Percentiles rank a stretch among this genome's conserved stretches.
These are phyloP conservation scores for Lasioglossum lativentre DNA, from an alignment of 2,888 invertebrate genomes.

Conservation along the genomic window DNA sequence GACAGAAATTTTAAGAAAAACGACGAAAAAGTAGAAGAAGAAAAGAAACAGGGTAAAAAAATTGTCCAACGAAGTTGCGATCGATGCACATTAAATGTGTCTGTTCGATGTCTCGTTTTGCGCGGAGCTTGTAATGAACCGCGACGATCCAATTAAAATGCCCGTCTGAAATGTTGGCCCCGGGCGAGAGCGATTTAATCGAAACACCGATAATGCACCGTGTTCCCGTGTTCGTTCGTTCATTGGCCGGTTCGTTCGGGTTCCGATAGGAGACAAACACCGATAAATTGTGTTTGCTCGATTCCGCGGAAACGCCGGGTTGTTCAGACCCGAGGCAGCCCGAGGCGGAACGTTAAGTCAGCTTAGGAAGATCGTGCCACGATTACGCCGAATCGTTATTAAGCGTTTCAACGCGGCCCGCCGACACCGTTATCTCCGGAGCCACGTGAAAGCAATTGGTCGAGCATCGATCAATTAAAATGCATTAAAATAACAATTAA, in stretches of 20 bases:
- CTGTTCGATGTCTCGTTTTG: conserved; percentile 14
- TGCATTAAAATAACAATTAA: conserved; percentile 2
- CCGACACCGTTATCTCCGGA: neutral
- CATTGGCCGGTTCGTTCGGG: neutral
- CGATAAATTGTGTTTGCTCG: neutral
- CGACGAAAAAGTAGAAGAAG: no score
- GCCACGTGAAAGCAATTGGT: neutral
- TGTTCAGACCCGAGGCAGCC: neutral
- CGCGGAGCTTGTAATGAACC: conserved; percentile 12
- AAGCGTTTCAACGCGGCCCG: neutral
- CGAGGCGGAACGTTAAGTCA: conserved; percentile 5
- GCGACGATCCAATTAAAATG: conserved; percentile 45
- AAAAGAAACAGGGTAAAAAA: neutral
- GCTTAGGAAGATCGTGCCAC: conserved; percentile 5
- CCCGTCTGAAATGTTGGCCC: neutral
- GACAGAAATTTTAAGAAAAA: neutral
- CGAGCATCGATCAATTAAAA: neutral
- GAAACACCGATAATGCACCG: conserved; percentile 36
- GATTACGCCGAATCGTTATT: conserved; percentile 11
- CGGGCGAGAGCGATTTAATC: conserved; percentile 23
- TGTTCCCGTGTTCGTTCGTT: neutral
- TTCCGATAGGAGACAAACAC: conserved; percentile 2
- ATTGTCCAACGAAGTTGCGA: neutral
- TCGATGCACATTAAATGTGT: neutral
- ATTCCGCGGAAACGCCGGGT: neutral